Evolutionary conservation across 2,113 vertebrate species (phyloP), one percentile per base, ranked within the genome.

Genomic region (Reinhardtius hippoglossoides): DNA sequence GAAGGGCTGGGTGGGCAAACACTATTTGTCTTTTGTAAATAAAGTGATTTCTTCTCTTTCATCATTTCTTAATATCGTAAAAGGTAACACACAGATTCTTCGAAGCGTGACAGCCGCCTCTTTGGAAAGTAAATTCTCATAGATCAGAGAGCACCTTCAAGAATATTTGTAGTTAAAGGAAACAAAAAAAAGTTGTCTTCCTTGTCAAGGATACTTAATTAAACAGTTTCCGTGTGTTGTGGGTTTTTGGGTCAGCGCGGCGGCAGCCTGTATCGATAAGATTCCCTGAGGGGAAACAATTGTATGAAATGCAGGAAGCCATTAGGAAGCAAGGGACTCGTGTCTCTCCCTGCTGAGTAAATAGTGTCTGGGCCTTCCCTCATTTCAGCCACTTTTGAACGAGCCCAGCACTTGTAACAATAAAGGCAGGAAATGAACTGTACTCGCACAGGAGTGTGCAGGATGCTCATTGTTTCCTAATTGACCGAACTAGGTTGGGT

Each of bases 261-360:
- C 73, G 9, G 82, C 74, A 57, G 74, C 67, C 77, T 85, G 71
- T 86, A 88, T 90, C 44, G 83, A 92, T 92, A 88, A 85, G 78
- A 89, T 91, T 94, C 93, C 93, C 93, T 94, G 91, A 94, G 86
- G 89, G 92, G 92, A 95, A 94, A 92, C 88, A 91, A 93, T 93
- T 83, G 89, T 92, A 92, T 92, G 92, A 95, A 93, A 94, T 90
- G 83, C 93, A 94, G 93, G 94, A 95, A 94, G 88, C 84, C 92
- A 94, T 95, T 94, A 93, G 94, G 86, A 92, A 93, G 92, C 89
- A 73, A 76, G 80, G 88, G 90, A 86, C 87, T 91, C 82, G 5
- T 81, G 86, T 89, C 88, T 92, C 74, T 91, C 76, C 82, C 84
- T 80, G 78, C 89, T 92, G 91, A 90, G 91, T 92, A 94, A 94